phyloP scores from a whole-genome alignment of 2,113 vertebrate genomes.

The Polypterus bichir region DNA sequence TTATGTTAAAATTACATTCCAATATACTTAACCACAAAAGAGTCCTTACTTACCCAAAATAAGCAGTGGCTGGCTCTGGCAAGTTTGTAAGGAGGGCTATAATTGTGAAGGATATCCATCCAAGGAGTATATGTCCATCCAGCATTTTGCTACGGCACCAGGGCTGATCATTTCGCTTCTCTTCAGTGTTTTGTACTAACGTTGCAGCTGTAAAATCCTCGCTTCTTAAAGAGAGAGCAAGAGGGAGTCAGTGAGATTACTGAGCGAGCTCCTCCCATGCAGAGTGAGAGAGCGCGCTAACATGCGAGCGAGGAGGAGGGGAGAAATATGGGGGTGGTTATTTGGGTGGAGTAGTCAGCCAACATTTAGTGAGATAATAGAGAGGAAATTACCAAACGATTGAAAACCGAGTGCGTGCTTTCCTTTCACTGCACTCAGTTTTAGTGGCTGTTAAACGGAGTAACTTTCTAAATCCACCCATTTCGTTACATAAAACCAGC shows the following conservation, averaged over 20 bases:
- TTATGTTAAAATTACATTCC: no score
- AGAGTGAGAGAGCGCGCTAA: conserved; percentile 1
- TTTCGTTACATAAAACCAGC: no score
- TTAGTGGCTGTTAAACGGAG: no score
- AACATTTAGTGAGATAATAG: conserved; percentile 1
- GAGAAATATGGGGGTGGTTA: conserved; percentile 2
- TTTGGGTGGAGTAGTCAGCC: conserved; percentile 1
- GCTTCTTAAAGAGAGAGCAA: conserved; percentile 57
- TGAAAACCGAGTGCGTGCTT: no score
- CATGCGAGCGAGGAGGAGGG: conserved; percentile 15
- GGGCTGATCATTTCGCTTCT: conserved; percentile 81
- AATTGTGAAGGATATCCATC: conserved; percentile 70
- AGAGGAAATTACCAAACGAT: neutral
- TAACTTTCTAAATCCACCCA: no score
- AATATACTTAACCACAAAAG: neutral
- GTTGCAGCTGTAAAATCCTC: conserved; percentile 42
- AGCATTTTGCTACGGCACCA: conserved; percentile 84
- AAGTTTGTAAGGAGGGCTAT: conserved; percentile 60
- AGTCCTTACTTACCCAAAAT: conserved; percentile 62
- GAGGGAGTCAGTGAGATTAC: conserved; percentile 6
- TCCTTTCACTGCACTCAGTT: no score
- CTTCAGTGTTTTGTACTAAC: conserved; percentile 59
- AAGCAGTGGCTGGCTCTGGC: conserved; percentile 58
- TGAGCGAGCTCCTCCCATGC: conserved; percentile 44
- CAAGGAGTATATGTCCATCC: conserved; percentile 80